Evolutionary conservation across 1,140 invertebrate species (phyloP), one percentile per base, ranked within the genome.

Genomic region (Parapsyche elsis): DNA sequence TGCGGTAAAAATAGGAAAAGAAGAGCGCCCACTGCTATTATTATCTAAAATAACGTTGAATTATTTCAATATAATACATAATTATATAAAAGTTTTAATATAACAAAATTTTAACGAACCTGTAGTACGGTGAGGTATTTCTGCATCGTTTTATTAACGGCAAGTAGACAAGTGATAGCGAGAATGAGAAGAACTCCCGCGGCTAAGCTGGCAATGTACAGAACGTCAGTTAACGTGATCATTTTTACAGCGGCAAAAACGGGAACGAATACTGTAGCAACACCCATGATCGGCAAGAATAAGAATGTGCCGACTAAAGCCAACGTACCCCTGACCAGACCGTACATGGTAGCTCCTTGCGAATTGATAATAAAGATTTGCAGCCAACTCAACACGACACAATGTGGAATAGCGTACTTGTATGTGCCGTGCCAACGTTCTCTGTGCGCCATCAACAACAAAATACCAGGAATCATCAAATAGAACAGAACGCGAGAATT

Each of bases 311-410:
- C 94, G 4, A 95, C 94, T 19, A 95, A 83, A 0, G 93, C 95
- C 5, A 96, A 86, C 4, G 93, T 92, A 0, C 94, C 94, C 44
- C 95, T 87, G 38, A 94, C 91, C 12, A 96, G 85, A 0, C 95
- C 95, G 84, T 94, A 95, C 87, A 93, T 94, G 0, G 94, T 95
- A 30, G 94, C 93, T 26, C 93, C 94, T 84, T 95, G 94, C 0
- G 94, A 94, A 81, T 92, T 93, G 1, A 94, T 90, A 80, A 95
- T 92, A 45, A 94, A 94, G 83, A 96, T 92, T 84, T 96, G 95
- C 85, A 95, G 92, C 95, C 95, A 97, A 84, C 94, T 95, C 5
- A 96, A 88, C 0, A 94, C 95, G 0, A 96, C 94, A 64, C 95
- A 94, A 86, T 97, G 95, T 0, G 95, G 95, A 49, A 97, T 92